Evolutionary conservation across 1,140 invertebrate genomes (phyloP).

Genomic region (Belonocnema kinseyi): DNA sequence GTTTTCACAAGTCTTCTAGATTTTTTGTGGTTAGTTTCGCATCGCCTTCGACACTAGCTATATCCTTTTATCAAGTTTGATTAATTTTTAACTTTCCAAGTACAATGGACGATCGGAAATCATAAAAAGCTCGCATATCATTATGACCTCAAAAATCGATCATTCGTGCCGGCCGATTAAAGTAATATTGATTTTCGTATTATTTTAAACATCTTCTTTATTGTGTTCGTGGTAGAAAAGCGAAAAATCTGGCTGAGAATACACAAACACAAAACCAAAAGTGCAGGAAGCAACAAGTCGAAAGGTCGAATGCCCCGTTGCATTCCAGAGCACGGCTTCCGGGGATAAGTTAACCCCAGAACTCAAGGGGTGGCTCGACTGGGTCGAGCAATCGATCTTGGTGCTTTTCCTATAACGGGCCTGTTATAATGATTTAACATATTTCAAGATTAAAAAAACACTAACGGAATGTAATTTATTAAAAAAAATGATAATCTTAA

Average conservation of each 20-base stretch:
- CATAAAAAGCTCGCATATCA: no score
- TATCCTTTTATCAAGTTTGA: no score
- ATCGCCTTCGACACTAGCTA: no score
- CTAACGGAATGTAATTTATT: no score
- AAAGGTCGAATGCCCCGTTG: conserved; percentile 13
- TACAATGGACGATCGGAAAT: no score
- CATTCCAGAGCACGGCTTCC: not conserved
- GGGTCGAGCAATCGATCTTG: conserved; percentile 4
- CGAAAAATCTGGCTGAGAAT: not conserved
- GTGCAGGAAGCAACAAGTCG: conserved; percentile 24
- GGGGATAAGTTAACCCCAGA: conserved; percentile 9
- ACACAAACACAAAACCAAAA: not conserved
- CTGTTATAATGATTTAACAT: not conserved
- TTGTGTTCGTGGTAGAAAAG: not conserved
- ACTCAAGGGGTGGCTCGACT: not conserved
- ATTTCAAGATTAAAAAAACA: no score
- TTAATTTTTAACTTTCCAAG: no score
- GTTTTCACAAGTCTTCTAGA: no score
- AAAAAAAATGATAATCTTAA: no score
- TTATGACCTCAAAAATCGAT: no score
- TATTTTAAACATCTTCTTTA: not conserved
- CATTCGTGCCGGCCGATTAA: not conserved
- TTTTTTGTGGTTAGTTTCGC: no score
- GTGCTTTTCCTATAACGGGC: not conserved
- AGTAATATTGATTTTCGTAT: not conserved